Conservation (phyloP, 2,888 invertebrate genomes). For the Aethes cnicana region DNA sequence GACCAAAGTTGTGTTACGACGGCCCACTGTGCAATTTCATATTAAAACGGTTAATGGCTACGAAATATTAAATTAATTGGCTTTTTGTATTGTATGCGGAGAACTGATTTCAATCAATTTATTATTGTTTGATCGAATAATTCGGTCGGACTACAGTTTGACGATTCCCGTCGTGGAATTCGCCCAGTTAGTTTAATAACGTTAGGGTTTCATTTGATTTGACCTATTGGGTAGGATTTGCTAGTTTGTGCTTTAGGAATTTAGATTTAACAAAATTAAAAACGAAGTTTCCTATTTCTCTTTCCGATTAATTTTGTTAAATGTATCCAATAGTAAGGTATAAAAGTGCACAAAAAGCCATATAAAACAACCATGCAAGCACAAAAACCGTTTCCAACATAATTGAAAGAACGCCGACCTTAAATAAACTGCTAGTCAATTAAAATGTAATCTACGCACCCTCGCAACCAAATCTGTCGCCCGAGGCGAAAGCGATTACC, state of each 20-base stretch:
- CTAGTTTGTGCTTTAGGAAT: not conserved
- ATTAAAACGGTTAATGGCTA: constrained; percentile 44
- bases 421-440: constrained; percentile 52
- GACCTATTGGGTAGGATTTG: constrained; percentile 1
- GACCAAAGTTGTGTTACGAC: constrained; percentile 13
- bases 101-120: constrained; percentile 51
- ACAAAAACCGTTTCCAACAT: constrained; percentile 26
- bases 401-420: constrained; percentile 45
- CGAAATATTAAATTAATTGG: constrained; percentile 46
- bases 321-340: too few species aligned
- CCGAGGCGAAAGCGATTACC: constrained; percentile 61
- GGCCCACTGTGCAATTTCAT: constrained; percentile 34
- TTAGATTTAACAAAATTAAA: not conserved
- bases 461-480: constrained; percentile 46
- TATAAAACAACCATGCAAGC: constrained; percentile 14
- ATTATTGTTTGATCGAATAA: constrained; percentile 60
- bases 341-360: not conserved
- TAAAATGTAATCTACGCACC: constrained; percentile 54
- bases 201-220: constrained; percentile 14
- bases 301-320: too few species aligned
- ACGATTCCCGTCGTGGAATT: constrained; percentile 37
- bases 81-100: constrained; percentile 26
- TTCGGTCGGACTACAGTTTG: constrained; percentile 52
- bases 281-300: too few species aligned
- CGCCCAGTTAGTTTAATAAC: constrained; percentile 10